phyloP scores from a whole-genome alignment of 2,113 vertebrate genomes.

The Recurvirostra avosetta region DNA sequence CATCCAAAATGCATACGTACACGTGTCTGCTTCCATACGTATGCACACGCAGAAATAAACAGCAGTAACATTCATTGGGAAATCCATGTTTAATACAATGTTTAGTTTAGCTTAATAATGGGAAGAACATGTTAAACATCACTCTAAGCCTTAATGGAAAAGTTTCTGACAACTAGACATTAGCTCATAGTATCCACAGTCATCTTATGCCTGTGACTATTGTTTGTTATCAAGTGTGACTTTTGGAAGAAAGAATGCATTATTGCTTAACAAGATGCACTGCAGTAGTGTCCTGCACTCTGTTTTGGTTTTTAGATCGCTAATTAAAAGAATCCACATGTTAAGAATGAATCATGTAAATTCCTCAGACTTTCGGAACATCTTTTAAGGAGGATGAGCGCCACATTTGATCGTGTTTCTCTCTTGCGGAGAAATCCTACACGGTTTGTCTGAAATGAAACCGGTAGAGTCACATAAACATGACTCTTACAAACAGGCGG shows the following conservation, averaged over 20 bases:
- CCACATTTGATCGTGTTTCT: rapidly evolving
- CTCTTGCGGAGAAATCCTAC: neutral
- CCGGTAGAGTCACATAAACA: neutral
- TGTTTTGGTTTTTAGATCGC: slow-evolving; percentile 33
- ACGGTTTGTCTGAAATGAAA: neutral
- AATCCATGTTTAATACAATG: slow-evolving; percentile 20
- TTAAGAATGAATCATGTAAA: slow-evolving; percentile 2
- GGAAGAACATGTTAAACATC: slow-evolving; percentile 59
- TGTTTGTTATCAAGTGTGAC: slow-evolving; percentile 72
- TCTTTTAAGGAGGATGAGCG: neutral
- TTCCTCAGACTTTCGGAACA: neutral
- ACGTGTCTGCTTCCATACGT: neutral
- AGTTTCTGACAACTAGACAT: slow-evolving; percentile 71
- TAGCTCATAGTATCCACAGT: slow-evolving; percentile 70
- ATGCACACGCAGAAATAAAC: neutral
- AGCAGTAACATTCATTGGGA: slow-evolving; percentile 10
- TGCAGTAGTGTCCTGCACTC: slow-evolving; percentile 43
- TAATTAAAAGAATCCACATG: slow-evolving; percentile 45
- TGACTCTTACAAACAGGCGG: neutral
- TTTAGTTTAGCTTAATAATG: slow-evolving; percentile 44
- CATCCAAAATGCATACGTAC: neutral
- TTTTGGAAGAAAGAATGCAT: slow-evolving; percentile 62
- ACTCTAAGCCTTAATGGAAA: slow-evolving; percentile 59
- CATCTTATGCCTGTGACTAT: slow-evolving; percentile 41
- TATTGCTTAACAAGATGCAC: slow-evolving; percentile 59